A percentile compares a stretch with the other conserved stretches of the same genome.
Evolutionary conservation across 2,113 vertebrate species (phyloP).

Genomic region (Leptosomus discolor): DNA sequence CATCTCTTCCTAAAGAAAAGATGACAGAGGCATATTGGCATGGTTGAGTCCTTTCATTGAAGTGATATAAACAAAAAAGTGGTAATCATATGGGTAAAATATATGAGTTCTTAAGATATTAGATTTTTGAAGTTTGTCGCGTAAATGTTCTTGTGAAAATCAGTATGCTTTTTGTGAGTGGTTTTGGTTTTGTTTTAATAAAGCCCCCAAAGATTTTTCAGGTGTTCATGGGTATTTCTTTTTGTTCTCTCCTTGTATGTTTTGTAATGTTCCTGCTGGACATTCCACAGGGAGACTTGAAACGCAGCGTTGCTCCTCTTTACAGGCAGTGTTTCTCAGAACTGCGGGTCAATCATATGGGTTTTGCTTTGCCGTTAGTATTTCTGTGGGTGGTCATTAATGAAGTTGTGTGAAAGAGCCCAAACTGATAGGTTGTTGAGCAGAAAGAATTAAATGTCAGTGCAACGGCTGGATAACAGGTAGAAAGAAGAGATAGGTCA

Average conservation of each 20-base stretch:
- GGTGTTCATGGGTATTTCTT: background rate
- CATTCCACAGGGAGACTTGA: background rate
- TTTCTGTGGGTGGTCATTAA: background rate
- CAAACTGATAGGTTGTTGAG: background rate
- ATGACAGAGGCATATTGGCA: background rate
- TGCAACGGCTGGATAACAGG: background rate
- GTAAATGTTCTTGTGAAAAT: background rate
- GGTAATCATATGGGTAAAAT: background rate
- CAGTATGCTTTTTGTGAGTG: background rate
- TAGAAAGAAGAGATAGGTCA: background rate
- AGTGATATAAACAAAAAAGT: background rate
- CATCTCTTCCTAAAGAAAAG: background rate
- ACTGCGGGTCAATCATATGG: rapidly evolving
- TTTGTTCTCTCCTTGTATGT: background rate
- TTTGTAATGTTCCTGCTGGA: background rate
- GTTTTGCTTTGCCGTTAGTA: background rate
- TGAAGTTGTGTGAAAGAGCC: background rate
- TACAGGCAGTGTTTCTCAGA: background rate
- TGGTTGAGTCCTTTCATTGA: background rate
- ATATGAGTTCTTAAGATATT: background rate
- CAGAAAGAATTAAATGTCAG: background rate
- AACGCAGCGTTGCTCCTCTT: background rate
- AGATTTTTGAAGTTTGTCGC: background rate
- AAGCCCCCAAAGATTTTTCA: background rate
- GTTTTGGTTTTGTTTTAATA: background rate